Base-by-base conservation (phyloP, 2,888 invertebrate genomes). In the Sinelater perroti region DNA sequence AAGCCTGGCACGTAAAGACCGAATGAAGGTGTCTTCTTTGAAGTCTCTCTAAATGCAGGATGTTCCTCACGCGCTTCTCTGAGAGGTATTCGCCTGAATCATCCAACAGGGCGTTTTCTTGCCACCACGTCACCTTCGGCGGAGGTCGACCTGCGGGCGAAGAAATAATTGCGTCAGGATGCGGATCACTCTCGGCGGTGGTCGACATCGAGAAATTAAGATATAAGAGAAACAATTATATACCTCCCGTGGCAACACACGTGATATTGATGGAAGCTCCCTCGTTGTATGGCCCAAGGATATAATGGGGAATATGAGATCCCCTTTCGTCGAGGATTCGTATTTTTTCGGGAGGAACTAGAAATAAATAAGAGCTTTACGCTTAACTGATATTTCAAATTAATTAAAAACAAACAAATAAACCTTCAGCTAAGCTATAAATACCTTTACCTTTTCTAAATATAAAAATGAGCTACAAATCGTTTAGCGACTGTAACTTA, bases 181-280 rank as follows among this genome's bases (percentile, higher is more conserved):
- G 11, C 7, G 2, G 33, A 33, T 14, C 8, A 3, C 13, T 33
- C 7, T n/a, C n/a, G n/a, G n/a, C n/a, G n/a, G n/a, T n/a, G n/a
- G n/a, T n/a, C n/a, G n/a, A n/a, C n/a, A n/a, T n/a, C n/a, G n/a
- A n/a, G n/a, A n/a, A n/a, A n/a, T n/a, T n/a, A n/a, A n/a, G n/a
- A n/a, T n/a, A n/a, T n/a, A n/a, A n/a, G n/a, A n/a, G n/a, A n/a
- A n/a, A n/a, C n/a, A 49, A 8, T 11, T 42, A 73, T 85, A 83
- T 83, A 93, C 93, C 93, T 81, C 92, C 93, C 68, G 87, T 87
- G 60, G 90, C 89, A 67, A 92, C 90, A 79, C 94, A 94, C 67
- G 90, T 89, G 64, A 94, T 88, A 74, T 89, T 87, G 60, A 93
- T 84, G 24, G 88, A 86, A 56, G 90, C 86, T 40, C 93, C 93